Evolutionary conservation across 2,797 vertebrate species (phyloP), one percentile per base, ranked within the genome.

Genomic region (Pelochelys cantorii): DNA sequence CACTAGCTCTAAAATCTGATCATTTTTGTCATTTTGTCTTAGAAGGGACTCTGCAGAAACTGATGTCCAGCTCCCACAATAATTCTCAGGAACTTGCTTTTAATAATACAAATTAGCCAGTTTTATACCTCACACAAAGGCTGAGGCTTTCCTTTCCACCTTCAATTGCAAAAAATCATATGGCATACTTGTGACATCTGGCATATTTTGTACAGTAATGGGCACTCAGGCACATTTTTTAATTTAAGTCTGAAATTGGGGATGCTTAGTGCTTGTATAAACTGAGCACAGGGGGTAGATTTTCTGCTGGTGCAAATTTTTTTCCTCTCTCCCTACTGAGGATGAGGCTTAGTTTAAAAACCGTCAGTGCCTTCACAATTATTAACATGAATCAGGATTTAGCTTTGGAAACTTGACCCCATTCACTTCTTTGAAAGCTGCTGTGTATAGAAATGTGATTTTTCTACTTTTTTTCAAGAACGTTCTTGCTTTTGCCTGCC

Each of bases 201-300:
- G 37, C 7, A 87, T 52, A 84, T 90, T 94, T 90, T 91, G 53
- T 53, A 90, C 91, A 83, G 5, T 9, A 52, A 53, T 87, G 65
- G 7, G 60, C 12, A 85, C 81, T 89, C 65, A 86, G 7, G 68
- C 0, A 1, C 1, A 37, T 55, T 54, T 94, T 90, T 4, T 59
- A 88, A 87, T 42, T 59, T 94, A 42, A 29, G 27, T 79, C 12
- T 34, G 62, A 42, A 37, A 83, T 18, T 78, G 14, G 74, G 90
- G 74, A 55, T 86, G 2, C 18, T 85, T 86, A 82, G 56, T 48
- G 89, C 60, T 89, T 93, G 25, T 79, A 12, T 34, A 68, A 68
- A 71, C 25, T 48, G 13, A 15, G 25, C 7, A 20, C 77, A 52
- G 80, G 10, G 1, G 7, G 10, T 3, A 27, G 12, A 52, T 52